Evolutionary conservation across 1,140 invertebrate genomes (phyloP), one percentile per base, ranked within the genome.

Genomic region (Whitmania pigra): DNA sequence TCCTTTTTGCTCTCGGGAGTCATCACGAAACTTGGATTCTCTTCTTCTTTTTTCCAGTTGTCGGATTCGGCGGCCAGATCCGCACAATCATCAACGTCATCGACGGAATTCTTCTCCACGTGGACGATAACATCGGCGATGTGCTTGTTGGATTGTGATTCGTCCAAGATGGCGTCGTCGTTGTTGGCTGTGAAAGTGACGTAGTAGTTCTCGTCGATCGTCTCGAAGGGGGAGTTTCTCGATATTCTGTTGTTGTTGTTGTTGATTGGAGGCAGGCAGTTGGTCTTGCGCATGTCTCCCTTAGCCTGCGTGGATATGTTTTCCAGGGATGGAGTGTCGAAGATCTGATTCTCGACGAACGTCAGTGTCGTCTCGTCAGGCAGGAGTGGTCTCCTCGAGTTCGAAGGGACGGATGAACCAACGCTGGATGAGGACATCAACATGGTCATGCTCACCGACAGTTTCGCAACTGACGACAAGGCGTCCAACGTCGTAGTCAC

Each of bases 361-460:
- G 57, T 63, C 22, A 63, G 22, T 2, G 57, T 25, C 22, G 57
- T 63, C 11, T 63, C 57, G 15, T 63, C 57, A 13, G 22, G 57
- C 0, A 31, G 22, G 22, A 63, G 29, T 6, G 57, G 57, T 18
- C 22, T 63, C 57, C 57, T 22, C 1, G 22, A 25, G 57, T 31
- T 63, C 2, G 22, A 25, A 20, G 22, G 57, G 9, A 63, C 57
- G 13, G 22, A 25, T 4, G 29, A 31, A 11, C 57, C 57, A 13
- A 6, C 57, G 22, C 57, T 63, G 22, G 57, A 63, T 15, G 73
- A 74, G 18, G 73, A 74, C 70, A 74, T 74, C 20, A 70, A 55
- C 73, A 74, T 74, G 40, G 73, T 74, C 73, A 74, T 74, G 73
- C 60, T 67, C 29, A 74, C 71, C 17, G 73, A 74, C 20, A 74